These are phyloP conservation scores for Escarpia spicata DNA, from an alignment of 2,888 invertebrate genomes.

Conservation along the genomic window DNA sequence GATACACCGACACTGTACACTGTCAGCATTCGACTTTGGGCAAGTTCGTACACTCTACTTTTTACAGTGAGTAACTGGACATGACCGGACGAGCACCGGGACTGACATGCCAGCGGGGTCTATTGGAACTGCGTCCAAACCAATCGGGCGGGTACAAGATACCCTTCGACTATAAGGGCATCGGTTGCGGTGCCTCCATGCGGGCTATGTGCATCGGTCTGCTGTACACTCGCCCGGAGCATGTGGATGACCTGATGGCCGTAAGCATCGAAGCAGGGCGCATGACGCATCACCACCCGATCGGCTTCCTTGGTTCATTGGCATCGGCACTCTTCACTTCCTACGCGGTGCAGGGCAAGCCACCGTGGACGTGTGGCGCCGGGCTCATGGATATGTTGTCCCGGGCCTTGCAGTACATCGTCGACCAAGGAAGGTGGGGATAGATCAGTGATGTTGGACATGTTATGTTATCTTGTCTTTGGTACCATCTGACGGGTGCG, in stretches of 20 bases:
- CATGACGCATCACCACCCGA: conserved; percentile 63
- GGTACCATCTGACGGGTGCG: too few species aligned
- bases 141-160: conserved; percentile 28
- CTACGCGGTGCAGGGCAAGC: conserved; percentile 57
- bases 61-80: too few species aligned
- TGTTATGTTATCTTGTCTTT: too few species aligned
- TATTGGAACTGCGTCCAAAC: conserved; percentile 2
- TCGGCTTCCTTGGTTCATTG: conserved; percentile 60
- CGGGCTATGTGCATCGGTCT: conserved; percentile 64
- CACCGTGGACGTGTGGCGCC: conserved; percentile 49
- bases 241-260: conserved; percentile 55
- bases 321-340: conserved; percentile 60
- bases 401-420: conserved; percentile 52
- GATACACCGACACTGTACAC: too few species aligned
- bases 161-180: conserved; percentile 47
- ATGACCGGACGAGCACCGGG: conserved; percentile 53
- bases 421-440: conserved; percentile 42
- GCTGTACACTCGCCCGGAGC: conserved; percentile 52
- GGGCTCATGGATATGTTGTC: conserved; percentile 49
- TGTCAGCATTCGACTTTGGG: too few species aligned
- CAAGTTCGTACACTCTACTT: too few species aligned
- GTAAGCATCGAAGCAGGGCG: conserved; percentile 61
- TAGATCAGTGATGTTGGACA: too few species aligned
- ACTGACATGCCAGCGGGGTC: conserved; percentile 22
- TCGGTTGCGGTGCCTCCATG: conserved; percentile 65